Evolutionary conservation across 53 echinoderm and acorn worm species (phyloP).

Genomic region (Crossaster papposus): DNA sequence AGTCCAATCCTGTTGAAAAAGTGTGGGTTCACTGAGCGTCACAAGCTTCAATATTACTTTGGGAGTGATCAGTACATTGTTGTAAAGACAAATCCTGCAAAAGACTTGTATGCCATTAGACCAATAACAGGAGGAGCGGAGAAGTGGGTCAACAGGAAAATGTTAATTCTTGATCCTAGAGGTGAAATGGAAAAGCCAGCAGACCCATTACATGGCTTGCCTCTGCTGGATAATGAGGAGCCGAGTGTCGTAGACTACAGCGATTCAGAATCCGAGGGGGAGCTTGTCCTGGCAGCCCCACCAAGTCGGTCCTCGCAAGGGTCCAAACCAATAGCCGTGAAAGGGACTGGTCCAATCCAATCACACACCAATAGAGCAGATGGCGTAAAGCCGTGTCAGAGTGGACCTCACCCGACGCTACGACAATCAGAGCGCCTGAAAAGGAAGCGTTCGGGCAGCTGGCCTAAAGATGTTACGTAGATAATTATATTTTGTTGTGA

Average conservation of each 20-base stretch:
- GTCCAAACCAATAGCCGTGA: neutral
- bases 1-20: conserved; percentile 44
- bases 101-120: too few species aligned
- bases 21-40: conserved; percentile 42
- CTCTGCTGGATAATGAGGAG: neutral
- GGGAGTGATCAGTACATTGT: conserved; percentile 12
- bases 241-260: too few species aligned
- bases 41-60: conserved; percentile 45
- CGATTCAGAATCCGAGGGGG: neutral
- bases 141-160: conserved; percentile 8
- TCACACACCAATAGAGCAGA: neutral
- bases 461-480: conserved; percentile 34
- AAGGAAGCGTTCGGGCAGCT: conserved; percentile 21
- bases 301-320: neutral
- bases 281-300: neutral
- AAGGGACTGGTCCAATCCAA: neutral
- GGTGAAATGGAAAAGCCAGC: neutral
- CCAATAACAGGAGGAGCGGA: neutral
- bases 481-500: neutral
- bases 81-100: neutral
- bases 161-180: conserved; percentile 17
- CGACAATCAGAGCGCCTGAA: conserved; percentile 18
- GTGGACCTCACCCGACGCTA: neutral
- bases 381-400: too few species aligned
- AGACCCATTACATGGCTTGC: neutral